Conservation (phyloP, 2,888 invertebrate species). For the Bombylius major region DNA sequence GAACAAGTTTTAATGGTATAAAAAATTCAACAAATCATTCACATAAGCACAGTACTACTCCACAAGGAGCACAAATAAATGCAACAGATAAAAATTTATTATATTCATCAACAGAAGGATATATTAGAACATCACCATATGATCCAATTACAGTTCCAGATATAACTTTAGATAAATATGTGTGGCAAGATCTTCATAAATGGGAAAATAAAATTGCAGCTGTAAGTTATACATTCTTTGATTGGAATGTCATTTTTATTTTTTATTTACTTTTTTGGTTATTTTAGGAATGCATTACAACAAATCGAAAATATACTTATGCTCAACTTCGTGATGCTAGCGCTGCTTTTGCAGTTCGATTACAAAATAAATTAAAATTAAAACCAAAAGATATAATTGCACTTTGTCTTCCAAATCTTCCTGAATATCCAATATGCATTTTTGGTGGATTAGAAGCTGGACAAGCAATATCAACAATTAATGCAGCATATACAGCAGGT, state of each 20-base stretch:
- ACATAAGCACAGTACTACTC: neutral
- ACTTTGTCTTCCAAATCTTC: conserved; percentile 60
- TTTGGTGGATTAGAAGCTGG: conserved; percentile 59
- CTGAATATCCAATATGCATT: conserved; percentile 55
- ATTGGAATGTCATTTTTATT: neutral
- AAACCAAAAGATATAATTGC: conserved; percentile 54
- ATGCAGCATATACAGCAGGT: conserved; percentile 60
- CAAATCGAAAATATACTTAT: conserved; percentile 60
- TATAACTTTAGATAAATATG: conserved; percentile 44
- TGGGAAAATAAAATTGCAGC: conserved; percentile 50
- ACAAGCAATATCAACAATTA: conserved; percentile 55
- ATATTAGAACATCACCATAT: conserved; percentile 38
- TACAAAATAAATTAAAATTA: conserved; percentile 52
- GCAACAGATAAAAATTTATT: neutral
- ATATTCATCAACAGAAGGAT: conserved; percentile 24
- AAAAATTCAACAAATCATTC: neutral
- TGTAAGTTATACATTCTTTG: conserved; percentile 38
- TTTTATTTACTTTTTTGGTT: neutral
- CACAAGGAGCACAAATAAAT: neutral
- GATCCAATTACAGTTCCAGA: conserved; percentile 42
- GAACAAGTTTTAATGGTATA: neutral
- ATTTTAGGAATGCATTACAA: conserved; percentile 54
- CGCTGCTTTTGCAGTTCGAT: conserved; percentile 51
- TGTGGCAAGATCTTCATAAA: conserved; percentile 48
- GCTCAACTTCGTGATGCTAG: conserved; percentile 50